phyloP scores from a whole-genome alignment of 2,113 vertebrate genomes.

The Mungos mungo region DNA sequence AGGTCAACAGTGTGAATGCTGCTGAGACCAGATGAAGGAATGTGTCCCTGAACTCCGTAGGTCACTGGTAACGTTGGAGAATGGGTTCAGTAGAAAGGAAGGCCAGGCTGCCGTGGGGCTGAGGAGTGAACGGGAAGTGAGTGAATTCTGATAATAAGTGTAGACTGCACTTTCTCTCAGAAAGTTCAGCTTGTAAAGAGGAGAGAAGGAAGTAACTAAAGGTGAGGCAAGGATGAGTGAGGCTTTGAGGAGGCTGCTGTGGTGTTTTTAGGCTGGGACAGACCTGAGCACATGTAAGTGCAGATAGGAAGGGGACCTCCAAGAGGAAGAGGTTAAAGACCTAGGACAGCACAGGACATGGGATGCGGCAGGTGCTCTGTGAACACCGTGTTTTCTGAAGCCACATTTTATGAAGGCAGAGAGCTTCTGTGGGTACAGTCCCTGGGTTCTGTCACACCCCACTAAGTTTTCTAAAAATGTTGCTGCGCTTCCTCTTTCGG shows the following conservation, averaged over 20 bases:
- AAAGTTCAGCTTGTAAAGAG: not conserved
- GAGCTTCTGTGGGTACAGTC: not conserved
- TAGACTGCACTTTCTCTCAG: not conserved
- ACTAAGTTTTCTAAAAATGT: slow-evolving; percentile 62
- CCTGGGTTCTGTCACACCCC: not conserved
- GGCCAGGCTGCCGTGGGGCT: not conserved
- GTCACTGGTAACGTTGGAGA: not conserved
- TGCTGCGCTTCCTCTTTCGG: slow-evolving; percentile 63
- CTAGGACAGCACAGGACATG: not conserved
- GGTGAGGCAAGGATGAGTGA: not conserved
- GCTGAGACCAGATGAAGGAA: not conserved
- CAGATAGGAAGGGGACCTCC: not conserved
- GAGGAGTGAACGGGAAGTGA: not conserved
- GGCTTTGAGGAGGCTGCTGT: not conserved
- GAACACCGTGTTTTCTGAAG: not conserved
- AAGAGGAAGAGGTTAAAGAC: not conserved
- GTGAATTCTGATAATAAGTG: not conserved
- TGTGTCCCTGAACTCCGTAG: not conserved
- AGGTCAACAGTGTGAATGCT: not conserved
- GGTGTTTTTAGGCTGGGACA: not conserved
- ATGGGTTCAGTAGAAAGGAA: not conserved
- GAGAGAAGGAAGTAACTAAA: not conserved
- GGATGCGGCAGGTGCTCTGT: not conserved
- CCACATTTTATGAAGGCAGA: not conserved
- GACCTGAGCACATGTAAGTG: not conserved